Evolutionary conservation across 2,888 invertebrate species (phyloP).

Genomic region (Cephus rjabovi): DNA sequence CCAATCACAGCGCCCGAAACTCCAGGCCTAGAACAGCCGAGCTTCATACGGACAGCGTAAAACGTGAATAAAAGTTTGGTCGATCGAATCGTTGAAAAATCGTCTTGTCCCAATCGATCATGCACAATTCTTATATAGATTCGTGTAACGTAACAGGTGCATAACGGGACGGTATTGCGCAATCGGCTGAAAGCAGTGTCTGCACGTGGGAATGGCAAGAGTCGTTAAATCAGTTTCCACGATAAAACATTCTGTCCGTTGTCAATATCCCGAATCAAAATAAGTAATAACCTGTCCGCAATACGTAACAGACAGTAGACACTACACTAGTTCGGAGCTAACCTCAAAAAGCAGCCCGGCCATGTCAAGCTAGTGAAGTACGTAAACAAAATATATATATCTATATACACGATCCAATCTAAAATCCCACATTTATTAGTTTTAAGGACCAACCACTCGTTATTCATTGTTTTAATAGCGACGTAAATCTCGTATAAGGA

Average conservation of each 20-base stretch:
- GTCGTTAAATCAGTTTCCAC: background rate
- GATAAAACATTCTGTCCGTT: background rate
- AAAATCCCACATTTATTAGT: background rate
- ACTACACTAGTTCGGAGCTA: background rate
- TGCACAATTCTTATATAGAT: background rate
- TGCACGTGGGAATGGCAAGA: background rate
- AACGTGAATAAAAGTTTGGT: background rate
- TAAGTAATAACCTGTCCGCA: background rate
- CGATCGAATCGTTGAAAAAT: background rate
- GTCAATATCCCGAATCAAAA: background rate
- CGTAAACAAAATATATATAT: conserved; percentile 13
- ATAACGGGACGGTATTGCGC: background rate
- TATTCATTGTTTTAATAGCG: background rate
- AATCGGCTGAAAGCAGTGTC: background rate
- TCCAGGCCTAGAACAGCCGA: too few relatives aligned
- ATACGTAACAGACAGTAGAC: background rate
- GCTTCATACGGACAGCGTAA: too few relatives aligned
- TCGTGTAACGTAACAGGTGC: background rate
- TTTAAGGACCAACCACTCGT: background rate
- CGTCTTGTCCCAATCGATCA: background rate
- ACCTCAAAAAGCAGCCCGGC: background rate
- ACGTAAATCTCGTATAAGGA: background rate
- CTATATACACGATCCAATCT: conserved; percentile 1
- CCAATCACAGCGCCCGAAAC: too few relatives aligned
- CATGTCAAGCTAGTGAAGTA: background rate